Base-by-base conservation (phyloP, 2,888 invertebrate species). In the Polylopha cassiicola region DNA sequence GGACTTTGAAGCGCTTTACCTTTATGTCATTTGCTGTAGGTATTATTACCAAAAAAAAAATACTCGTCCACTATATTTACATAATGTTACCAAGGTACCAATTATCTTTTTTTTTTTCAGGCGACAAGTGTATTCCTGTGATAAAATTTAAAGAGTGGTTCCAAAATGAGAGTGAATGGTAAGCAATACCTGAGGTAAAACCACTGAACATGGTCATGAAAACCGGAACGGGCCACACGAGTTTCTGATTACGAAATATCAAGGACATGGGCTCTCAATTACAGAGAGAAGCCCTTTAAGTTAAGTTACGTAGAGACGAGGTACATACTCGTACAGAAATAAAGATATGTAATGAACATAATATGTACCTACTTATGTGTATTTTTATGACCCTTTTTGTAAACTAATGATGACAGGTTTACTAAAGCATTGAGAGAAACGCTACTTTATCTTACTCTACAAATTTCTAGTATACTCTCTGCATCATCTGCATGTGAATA, bases 171-270 rank as follows among this genome's bases (percentile, higher is more conserved):
- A 28, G 27, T 16, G 27, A 28, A 28, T 9, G 27, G 27, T 9
- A 28, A 8, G 10, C 3, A 28, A 7, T 18, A 18, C 8, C n/a
- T 29, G 18, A 11, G 18, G 29, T 29, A n/a, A n/a, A n/a, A n/a
- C n/a, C n/a, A n/a, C n/a, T 9, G 9, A 18, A 17, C 17, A 37
- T 37, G 23, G 3, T 8, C 21, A 30, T 23, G 3, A 30, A 23
- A 37, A 15, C 30, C 14, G 10, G 3, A 24, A 15, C 10, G n/a
- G 14, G 17, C 9, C 5, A 44, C 51, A 48, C 44, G 48, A 46
- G 46, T 46, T 37, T 58, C 47, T 43, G 38, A 55, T 73, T 68
- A 66, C 63, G 57, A 65, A 68, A 65, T 65, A 64, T 64, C 64
- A 68, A 71, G 65, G 66, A 58, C 62, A 48, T 43, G 42, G 37